Base-by-base conservation (phyloP, 1,140 invertebrate species). In the Drosophila miranda region DNA sequence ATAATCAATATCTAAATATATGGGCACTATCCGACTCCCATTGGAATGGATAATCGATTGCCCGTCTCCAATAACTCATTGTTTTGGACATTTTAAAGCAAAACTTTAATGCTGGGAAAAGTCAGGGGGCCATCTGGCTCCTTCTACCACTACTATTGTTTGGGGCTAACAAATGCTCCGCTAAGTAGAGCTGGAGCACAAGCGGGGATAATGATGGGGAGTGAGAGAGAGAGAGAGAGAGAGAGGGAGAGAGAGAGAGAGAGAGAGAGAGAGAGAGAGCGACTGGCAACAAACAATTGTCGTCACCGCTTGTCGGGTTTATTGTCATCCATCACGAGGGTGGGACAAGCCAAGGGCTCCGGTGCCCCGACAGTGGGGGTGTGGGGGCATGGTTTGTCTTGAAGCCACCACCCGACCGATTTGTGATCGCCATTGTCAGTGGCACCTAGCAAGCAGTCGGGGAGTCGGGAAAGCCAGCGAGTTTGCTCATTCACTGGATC, bases 291-390 rank as follows among this genome's bases (percentile, higher is more conserved):
- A 67, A 60, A 75, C 46, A 75, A 68, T 55, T 67, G 71, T 58
- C 62, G 71, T 58, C 62, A 38, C 72, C 56, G 71, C 62, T 75
- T 75, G 61, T 75, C 52, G 55, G 60, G 72, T 76, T 66, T 76
- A 69, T 76, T 76, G 73, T 76, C 72, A 75, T 75, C 71, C 49
- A 55, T 75, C 71, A 70, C 50, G n/a, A 45, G 14, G 14, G 11
- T 48, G 13, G n/a, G 26, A 44, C 26, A 57, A 38, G 43, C 64
- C 46, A 54, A 59, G 28, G 50, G 61, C 44, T n/a, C 34, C 19
- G 26, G 23, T 1, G n/a, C n/a, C n/a, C n/a, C n/a, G n/a, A n/a
- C n/a, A n/a, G n/a, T n/a, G n/a, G n/a, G n/a, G n/a, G n/a, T n/a
- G n/a, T n/a, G n/a, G 42, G 21, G 13, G 5, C n/a, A n/a, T n/a